phyloP scores from a whole-genome alignment of 2,888 invertebrate genomes.

The Philonicus albiceps region DNA sequence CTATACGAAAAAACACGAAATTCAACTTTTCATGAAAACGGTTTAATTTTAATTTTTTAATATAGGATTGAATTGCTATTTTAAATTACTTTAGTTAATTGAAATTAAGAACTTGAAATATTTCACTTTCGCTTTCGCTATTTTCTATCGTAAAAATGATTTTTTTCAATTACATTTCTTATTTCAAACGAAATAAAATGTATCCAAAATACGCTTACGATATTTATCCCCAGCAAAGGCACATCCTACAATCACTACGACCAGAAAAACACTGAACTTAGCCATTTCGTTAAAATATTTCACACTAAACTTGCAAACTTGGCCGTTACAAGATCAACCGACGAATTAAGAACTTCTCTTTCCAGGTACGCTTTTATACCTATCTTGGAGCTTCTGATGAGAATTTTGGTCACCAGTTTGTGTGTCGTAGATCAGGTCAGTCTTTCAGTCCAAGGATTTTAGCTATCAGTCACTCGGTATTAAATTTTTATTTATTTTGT shows the following conservation, averaged over 20 bases:
- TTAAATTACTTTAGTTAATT: not conserved
- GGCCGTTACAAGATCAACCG: not conserved
- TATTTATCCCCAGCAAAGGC: not conserved
- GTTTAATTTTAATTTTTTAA: not conserved
- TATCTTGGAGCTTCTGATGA: not conserved
- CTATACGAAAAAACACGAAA: not conserved
- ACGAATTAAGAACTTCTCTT: not conserved
- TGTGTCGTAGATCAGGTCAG: not conserved
- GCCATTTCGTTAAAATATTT: not conserved
- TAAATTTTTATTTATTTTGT: not conserved
- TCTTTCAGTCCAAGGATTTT: not conserved
- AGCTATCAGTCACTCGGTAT: not conserved
- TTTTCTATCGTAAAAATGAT: too few species aligned
- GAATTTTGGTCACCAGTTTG: not conserved
- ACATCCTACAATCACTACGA: not conserved
- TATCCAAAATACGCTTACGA: not conserved
- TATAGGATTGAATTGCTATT: not conserved
- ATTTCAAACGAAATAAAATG: not conserved
- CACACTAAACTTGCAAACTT: not conserved
- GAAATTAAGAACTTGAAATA: not conserved
- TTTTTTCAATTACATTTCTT: too few species aligned
- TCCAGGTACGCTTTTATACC: not conserved
- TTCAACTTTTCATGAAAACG: not conserved
- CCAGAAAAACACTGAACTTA: not conserved
- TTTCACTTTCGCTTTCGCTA: not conserved